These are phyloP conservation scores for Pogoniulus pusillus DNA, from an alignment of 2,797 vertebrate genomes.

Conservation along the genomic window DNA sequence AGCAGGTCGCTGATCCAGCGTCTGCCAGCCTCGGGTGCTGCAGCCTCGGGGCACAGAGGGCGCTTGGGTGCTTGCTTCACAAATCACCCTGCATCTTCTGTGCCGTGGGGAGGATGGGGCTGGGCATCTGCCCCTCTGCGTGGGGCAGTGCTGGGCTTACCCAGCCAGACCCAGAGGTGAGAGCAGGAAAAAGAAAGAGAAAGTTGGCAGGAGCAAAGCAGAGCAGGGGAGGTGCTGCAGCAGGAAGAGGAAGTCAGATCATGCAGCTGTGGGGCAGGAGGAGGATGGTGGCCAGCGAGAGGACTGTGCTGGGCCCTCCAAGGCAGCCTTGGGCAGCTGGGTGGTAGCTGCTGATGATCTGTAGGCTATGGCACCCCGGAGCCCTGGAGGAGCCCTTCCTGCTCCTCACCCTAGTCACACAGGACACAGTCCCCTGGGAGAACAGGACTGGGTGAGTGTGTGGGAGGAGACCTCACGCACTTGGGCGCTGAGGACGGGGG, in stretches of 20 bases:
- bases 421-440: accelerated
- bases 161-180: no score
- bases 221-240: not conserved
- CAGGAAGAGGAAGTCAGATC: not conserved
- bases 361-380: not conserved
- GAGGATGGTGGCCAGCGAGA: not conserved
- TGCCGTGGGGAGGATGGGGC: accelerated
- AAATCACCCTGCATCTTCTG: not conserved
- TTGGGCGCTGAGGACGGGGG: accelerated
- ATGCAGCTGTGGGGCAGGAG: accelerated
- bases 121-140: accelerated
- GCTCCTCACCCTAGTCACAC: not conserved
- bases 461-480: not conserved
- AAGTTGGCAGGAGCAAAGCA: not conserved
- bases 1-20: not conserved
- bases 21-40: not conserved
- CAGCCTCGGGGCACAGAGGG: not conserved
- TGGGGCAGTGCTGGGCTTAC: not conserved
- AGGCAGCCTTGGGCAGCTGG: not conserved
- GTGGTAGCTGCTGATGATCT: not conserved
- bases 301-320: accelerated
- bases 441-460: not conserved
- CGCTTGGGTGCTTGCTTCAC: not conserved
- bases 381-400: not conserved
- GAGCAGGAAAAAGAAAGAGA: conserved; percentile 8